Base-by-base conservation (phyloP, 1,140 invertebrate genomes). In the Ceratosolen solmsi region DNA sequence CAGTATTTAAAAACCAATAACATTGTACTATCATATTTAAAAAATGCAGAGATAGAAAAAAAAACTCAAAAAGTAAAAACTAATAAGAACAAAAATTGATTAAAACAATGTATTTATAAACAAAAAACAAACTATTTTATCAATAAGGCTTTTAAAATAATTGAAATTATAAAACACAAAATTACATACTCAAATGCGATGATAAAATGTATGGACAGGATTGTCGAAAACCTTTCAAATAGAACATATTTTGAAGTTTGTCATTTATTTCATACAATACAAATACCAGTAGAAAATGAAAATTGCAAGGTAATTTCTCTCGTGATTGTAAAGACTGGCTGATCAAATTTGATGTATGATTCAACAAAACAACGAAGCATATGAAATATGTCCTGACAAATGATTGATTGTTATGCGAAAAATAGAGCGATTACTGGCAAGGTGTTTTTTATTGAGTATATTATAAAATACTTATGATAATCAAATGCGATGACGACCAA, bases 281-380 rank as follows among this genome's bases (percentile, higher is more conserved):
- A n/a, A 22, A n/a, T 36, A 38, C 20, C 20, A 82, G 2, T 36
- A 77, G n/a, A 58, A 73, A 41, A 65, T 38, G 0, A 71, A 82
- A 41, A 78, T 13, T 30, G 36, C 8, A 82, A 63, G 0, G 22
- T 71, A 60, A 41, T 58, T 70, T 70, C 75, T 76, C 30, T 76
- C 33, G 25, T n/a, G n/a, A n/a, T n/a, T n/a, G n/a, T n/a, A n/a
- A n/a, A n/a, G 0, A 71, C 46, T 76, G 51, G 30, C 33, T 56
- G 51, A 81, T 81, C 65, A 72, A 27, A 78, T 77, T 36, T 33
- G 36, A 79, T 63, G 54, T 30, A 73, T 63, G 70, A 60, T 82
- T 78, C 75, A 65, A 82, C 17, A 11, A 82, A 82, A 82, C 81
- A 79, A 82, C 81, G 75, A 82, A 82, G 54, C 27, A 76, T 63